Evolutionary conservation across 2,888 invertebrate genomes (phyloP), one percentile per base, ranked within the genome.

Genomic region (Bursaphelenchus okinawaensis): DNA sequence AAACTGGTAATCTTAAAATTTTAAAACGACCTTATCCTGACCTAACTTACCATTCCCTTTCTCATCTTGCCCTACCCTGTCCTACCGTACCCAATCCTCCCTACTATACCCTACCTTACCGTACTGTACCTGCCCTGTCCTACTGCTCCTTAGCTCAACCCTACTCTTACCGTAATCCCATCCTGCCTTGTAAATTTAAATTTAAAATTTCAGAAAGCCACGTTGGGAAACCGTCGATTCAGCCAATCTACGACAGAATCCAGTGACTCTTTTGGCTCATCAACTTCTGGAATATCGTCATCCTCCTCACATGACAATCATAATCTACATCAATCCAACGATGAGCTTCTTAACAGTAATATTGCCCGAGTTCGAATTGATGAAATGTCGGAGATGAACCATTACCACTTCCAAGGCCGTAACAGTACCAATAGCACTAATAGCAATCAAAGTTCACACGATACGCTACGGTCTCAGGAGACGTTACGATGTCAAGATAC

Each of bases 181-280:
- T 29, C 29, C 29, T 29, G 12, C 12, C 29, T 29, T 29, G 8
- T 12, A 9, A 7, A 9, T 29, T 7, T 29, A 9, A 29, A 29
- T 29, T 29, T 7, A 29, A 29, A 29, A 29, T 8, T 52, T 22
- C 24, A 52, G 24, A 23, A 26, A 61, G n/a, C 19, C 3, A 19
- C 52, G 50, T 55, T 73, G 65, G 71, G 73, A 63, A 71, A 71
- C n/a, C 65, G 79, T 19, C 68, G 79, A 9, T 72, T 71, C 50
- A 78, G 78, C 50, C 79, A 79, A 26, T 75, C 75, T 6, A 79
- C 77, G 7, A 73, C 73, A 4, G 75, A 73, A 9, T 76, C 75
- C 1, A 70, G 73, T 9, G 80, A 80, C 26, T 78, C 78, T 0
- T 80, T 80, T 54, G 77, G 77, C 7, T 81, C 80, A 26, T 80